phyloP scores from a whole-genome alignment of 2,113 vertebrate species.

The Suricata suricatta region DNA sequence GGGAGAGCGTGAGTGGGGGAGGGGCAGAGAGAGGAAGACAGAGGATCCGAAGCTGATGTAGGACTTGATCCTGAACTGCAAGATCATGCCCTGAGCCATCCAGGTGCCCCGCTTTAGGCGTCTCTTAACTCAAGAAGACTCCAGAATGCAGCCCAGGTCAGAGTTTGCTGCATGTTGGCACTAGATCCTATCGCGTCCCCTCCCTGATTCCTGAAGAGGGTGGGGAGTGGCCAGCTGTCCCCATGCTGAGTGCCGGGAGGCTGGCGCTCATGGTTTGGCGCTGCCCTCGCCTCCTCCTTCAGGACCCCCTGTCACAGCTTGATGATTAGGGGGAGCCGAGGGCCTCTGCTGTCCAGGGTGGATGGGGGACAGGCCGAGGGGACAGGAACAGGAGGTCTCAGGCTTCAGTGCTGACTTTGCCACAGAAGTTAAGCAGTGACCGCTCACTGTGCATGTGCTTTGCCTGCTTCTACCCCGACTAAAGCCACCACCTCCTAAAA shows the following conservation, averaged over 20 bases:
- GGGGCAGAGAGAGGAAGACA: too few species aligned
- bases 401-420: too few species aligned
- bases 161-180: not conserved
- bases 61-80: too few species aligned
- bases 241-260: not conserved
- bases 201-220: not conserved
- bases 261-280: accelerated
- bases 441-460: not conserved
- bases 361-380: not conserved
- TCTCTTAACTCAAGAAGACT: not conserved
- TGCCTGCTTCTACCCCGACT: not conserved
- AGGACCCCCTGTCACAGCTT: accelerated
- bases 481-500: not conserved
- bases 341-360: accelerated
- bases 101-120: not conserved
- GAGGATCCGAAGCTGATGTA: too few species aligned
- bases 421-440: not conserved
- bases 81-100: too few species aligned
- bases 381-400: accelerated
- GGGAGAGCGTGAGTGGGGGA: too few species aligned
- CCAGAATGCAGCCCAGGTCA: not conserved
- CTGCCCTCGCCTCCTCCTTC: not conserved
- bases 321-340: not conserved
- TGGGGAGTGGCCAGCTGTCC: accelerated
- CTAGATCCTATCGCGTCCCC: accelerated